Percentiles rank a stretch among this genome's conserved stretches.
phyloP scores from a whole-genome alignment of 2,888 invertebrate species.

The Chrysolina oricalcia region DNA sequence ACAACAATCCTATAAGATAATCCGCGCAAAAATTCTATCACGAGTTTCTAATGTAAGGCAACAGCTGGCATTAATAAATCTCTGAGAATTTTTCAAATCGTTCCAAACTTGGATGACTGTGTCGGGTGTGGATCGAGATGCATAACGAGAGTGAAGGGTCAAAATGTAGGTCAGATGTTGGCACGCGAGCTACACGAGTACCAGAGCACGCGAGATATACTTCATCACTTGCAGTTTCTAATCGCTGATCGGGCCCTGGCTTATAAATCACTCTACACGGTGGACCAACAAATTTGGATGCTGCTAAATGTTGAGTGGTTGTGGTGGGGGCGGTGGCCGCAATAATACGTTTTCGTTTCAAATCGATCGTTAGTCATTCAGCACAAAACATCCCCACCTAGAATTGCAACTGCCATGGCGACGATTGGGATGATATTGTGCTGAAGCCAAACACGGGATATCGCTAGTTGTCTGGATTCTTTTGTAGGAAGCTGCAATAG shows the following conservation, averaged over 20 bases:
- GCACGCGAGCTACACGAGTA: conserved; percentile 69
- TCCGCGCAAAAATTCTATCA: background rate
- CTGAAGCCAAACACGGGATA: too few relatives aligned
- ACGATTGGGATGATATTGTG: too few relatives aligned
- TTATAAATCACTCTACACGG: conserved; percentile 36
- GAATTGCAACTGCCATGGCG: too few relatives aligned
- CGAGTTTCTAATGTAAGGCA: conserved; percentile 1
- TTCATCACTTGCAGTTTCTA: conserved; percentile 48
- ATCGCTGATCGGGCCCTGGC: conserved; percentile 35
- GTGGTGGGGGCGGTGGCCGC: too few relatives aligned
- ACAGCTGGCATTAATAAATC: conserved; percentile 41
- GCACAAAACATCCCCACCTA: too few relatives aligned
- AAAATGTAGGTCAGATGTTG: conserved; percentile 68
- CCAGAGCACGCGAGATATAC: conserved; percentile 43
- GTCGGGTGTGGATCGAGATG: conserved; percentile 58
- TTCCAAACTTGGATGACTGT: conserved; percentile 45
- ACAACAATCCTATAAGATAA: too few relatives aligned
- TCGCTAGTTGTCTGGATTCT: too few relatives aligned
- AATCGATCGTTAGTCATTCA: too few relatives aligned
- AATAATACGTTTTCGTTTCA: too few relatives aligned
- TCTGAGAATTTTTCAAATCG: conserved; percentile 39
- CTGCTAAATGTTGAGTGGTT: background rate
- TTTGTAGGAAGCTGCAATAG: too few relatives aligned
- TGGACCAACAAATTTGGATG: conserved; percentile 14
- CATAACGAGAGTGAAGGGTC: conserved; percentile 66